Base-by-base conservation (phyloP, 2,113 vertebrate species). In the Pseudorasbora parva region DNA sequence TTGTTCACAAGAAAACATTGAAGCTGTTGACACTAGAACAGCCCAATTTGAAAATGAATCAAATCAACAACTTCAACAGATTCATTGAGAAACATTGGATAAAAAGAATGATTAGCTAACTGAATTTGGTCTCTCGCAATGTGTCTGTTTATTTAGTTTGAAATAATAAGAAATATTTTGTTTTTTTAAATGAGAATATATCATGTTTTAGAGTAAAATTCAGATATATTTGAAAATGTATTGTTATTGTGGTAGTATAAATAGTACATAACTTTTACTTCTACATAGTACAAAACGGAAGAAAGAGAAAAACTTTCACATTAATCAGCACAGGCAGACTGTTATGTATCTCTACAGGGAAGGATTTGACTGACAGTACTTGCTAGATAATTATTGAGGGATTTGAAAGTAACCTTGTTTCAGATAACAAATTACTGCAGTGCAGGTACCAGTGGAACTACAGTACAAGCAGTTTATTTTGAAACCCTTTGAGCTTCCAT, bases 261-360 rank as follows among this genome's bases (percentile, higher is more conserved):
- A 15, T 41, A 68, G 64, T 23, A 74, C 30, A 74, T 30, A 30
- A 74, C 12, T 74, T 25, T n/a, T 25, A 25, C 68, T 19, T 64
- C 23, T 64, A 14, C 10, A 64, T 27, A 66, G 75, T 49, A 73
- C 64, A 87, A 56, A 59, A 75, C 41, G 37, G 23, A 82, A 57
- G 23, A 72, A 72, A 14, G 25, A 66, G 66, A 37, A 45, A 37
- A 81, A 81, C 23, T n/a, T 56, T 85, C 49, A 49, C 47, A 82
- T 87, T 82, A 87, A 87, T 75, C 73, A 71, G 60, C 75, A 82
- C 66, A 84, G 64, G 12, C 19, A 84, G 37, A 74, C 86, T 75
- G 23, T 69, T 59, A 23, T 43, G 68, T 62, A 73, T 84, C 72
- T 82, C 78, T 86, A 57, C 82, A 82, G 84, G 56, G 77, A 71